Evolutionary conservation across 92 coral and sea anemone species (phyloP).

Genomic region (Porites rus): DNA sequence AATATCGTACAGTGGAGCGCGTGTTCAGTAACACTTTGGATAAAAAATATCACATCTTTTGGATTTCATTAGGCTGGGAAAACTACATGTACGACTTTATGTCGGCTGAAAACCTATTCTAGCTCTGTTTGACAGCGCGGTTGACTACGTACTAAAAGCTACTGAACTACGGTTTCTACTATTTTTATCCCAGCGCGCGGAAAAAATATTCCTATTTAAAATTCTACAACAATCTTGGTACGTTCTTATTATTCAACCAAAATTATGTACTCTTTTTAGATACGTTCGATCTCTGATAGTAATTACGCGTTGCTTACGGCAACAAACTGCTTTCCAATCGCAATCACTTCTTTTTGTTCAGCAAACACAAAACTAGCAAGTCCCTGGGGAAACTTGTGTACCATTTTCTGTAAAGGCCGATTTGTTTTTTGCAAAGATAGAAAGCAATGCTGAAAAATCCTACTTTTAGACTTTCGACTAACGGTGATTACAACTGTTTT

Average conservation of each 20-base stretch:
- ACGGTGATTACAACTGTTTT: no score
- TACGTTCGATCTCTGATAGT: constrained; percentile 15
- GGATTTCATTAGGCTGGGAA: constrained; percentile 45
- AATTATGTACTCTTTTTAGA: neutral
- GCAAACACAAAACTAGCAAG: neutral
- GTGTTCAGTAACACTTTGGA: constrained; percentile 6
- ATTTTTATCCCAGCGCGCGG: constrained; percentile 41
- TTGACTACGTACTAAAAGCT: constrained; percentile 27
- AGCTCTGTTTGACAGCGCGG: constrained; percentile 33
- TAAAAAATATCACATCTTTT: constrained; percentile 31
- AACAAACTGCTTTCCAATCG: constrained; percentile 26
- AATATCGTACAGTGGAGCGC: constrained; percentile 8
- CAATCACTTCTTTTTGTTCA: constrained; percentile 25
- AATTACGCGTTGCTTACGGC: constrained; percentile 35
- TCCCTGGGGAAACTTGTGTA: constrained; percentile 35
- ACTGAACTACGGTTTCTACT: neutral
- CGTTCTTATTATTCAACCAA: neutral
- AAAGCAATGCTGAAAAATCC: constrained; percentile 16
- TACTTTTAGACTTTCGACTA: no score
- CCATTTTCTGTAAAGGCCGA: neutral
- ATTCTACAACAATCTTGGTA: neutral
- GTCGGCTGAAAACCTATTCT: neutral
- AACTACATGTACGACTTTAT: constrained; percentile 7
- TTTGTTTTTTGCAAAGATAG: constrained; percentile 5
- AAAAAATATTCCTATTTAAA: constrained; percentile 15